phyloP scores from a whole-genome alignment of 2,797 vertebrate genomes.

The Crocidura indochinensis region DNA sequence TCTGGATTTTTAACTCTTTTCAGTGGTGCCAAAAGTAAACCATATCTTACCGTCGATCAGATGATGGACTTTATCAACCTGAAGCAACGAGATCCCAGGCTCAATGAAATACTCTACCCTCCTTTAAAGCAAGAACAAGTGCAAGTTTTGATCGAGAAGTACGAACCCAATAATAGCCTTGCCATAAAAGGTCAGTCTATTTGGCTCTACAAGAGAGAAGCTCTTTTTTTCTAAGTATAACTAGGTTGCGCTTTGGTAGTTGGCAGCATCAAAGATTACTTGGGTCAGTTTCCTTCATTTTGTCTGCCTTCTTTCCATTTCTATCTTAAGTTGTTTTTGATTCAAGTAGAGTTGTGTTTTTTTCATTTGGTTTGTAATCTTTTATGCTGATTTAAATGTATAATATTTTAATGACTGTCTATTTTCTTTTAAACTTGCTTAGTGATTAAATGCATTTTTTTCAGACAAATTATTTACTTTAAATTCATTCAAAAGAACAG shows the following conservation, averaged over 20 bases:
- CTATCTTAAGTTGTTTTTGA: background rate
- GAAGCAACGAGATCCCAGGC: slow-evolving; percentile 96
- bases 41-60: slow-evolving; percentile 97
- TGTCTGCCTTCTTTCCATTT: background rate
- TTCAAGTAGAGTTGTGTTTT: background rate
- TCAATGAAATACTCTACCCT: slow-evolving; percentile 99
- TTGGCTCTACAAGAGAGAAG: background rate
- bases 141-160: slow-evolving; percentile 97
- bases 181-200: slow-evolving; percentile 95
- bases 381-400: background rate
- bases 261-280: too few relatives aligned
- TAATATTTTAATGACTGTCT: slow-evolving; percentile 21
- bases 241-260: slow-evolving; percentile 9
- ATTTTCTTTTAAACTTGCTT: slow-evolving; percentile 70
- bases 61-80: slow-evolving; percentile 98
- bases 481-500: background rate
- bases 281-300: background rate
- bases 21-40: slow-evolving; percentile 97
- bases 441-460: slow-evolving; percentile 34
- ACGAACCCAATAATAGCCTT: slow-evolving; percentile 94
- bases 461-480: slow-evolving; percentile 49
- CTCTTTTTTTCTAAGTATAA: slow-evolving; percentile 50
- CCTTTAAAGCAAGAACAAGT: slow-evolving; percentile 97
- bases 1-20: slow-evolving; percentile 72
- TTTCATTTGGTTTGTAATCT: background rate